Conservation (phyloP, 2,797 vertebrate genomes). For the Eulemur coronatus region DNA sequence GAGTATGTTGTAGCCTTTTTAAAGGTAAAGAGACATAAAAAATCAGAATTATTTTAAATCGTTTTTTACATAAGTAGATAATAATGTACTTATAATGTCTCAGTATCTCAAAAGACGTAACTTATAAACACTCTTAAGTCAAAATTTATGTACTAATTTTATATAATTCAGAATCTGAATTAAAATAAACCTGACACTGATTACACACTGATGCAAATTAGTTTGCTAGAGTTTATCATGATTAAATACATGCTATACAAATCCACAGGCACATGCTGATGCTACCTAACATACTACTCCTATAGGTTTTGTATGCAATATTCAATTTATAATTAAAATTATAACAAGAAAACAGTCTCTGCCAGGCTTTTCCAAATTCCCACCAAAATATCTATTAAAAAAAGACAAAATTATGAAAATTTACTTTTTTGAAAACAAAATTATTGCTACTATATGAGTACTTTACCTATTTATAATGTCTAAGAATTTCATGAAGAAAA, state of each 20-base stretch:
- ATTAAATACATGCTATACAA: not conserved
- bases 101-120: slow-evolving; percentile 45
- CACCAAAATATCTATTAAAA: not conserved
- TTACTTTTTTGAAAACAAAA: not conserved
- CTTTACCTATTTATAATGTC: not conserved
- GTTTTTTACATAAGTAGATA: slow-evolving; percentile 13
- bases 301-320: not conserved
- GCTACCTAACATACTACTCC: not conserved
- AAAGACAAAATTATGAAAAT: not conserved
- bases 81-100: not conserved
- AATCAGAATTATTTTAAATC: slow-evolving; percentile 46
- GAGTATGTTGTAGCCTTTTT: not conserved
- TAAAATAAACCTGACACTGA: slow-evolving; percentile 48
- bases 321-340: not conserved
- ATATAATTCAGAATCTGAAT: slow-evolving; percentile 51
- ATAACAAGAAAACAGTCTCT: not conserved
- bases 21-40: slow-evolving; percentile 24
- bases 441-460: not conserved
- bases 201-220: slow-evolving; percentile 48
- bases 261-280: not conserved
- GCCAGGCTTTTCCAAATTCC: not conserved
- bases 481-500: not conserved
- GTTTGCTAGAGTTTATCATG: not conserved
- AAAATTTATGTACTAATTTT: slow-evolving; percentile 51
- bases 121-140: not conserved